These are phyloP conservation scores for Mycetomoellerius zeteki DNA, from an alignment of 1,140 invertebrate genomes.

Conservation along the genomic window DNA sequence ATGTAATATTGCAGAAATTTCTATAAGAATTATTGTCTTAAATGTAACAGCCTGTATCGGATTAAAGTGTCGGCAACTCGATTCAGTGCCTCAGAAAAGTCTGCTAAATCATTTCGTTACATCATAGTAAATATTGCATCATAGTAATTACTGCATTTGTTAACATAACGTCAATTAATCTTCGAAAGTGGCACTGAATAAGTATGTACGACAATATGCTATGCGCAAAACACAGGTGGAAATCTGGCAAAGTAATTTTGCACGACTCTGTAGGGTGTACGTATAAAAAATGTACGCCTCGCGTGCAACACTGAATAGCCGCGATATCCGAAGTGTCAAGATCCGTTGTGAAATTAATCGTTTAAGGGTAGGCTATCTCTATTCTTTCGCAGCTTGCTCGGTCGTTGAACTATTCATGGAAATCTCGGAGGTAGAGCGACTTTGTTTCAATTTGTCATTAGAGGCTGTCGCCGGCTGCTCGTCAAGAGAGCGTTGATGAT, in stretches of 20 bases:
- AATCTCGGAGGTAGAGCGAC: constrained; percentile 61
- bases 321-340: constrained; percentile 50
- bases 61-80: neutral
- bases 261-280: constrained; percentile 15
- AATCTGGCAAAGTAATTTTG: constrained; percentile 40
- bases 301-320: constrained; percentile 10
- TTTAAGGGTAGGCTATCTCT: constrained; percentile 32
- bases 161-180: constrained; percentile 18
- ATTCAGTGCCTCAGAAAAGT: neutral
- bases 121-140: constrained; percentile 20
- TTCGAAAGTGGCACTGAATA: constrained; percentile 29
- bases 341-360: constrained; percentile 42
- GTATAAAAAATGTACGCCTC: constrained; percentile 53
- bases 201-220: neutral
- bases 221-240: constrained; percentile 16
- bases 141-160: neutral
- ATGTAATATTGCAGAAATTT: neutral
- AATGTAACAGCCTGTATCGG: constrained; percentile 7
- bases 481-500: constrained; percentile 51
- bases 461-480: constrained; percentile 45
- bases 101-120: constrained; percentile 50
- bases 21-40: constrained; percentile 11
- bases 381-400: constrained; percentile 54
- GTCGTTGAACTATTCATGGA: neutral
- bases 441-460: constrained; percentile 50